Percentiles rank a stretch among this genome's conserved stretches.
These are phyloP conservation scores for Pitangus sulphuratus DNA, from an alignment of 2,797 vertebrate genomes.

Conservation along the genomic window DNA sequence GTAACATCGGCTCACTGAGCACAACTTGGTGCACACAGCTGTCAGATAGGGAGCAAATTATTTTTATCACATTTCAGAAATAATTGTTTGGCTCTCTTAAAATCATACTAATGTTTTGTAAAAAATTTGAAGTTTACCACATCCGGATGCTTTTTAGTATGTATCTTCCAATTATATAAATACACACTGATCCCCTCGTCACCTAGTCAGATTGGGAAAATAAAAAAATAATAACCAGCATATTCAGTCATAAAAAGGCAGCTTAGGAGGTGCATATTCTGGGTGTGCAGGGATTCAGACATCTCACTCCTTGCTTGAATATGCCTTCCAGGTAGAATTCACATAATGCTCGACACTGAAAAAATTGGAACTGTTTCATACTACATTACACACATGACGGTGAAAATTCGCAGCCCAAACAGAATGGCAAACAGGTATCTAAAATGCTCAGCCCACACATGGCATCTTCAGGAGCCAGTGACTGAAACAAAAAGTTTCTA, in stretches of 20 bases:
- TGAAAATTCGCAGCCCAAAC: background rate
- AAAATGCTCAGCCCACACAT: background rate
- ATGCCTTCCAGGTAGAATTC: background rate
- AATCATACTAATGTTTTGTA: background rate
- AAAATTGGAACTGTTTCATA: background rate
- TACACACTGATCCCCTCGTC: background rate
- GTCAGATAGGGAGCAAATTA: constrained; percentile 7
- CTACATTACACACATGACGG: background rate
- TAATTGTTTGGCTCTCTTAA: constrained; percentile 46
- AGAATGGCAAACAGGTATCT: background rate
- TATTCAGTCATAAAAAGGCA: constrained; percentile 5
- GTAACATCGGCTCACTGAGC: constrained; percentile 23
- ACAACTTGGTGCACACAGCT: constrained; percentile 4
- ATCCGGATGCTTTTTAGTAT: background rate
- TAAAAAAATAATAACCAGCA: background rate
- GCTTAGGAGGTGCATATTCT: background rate
- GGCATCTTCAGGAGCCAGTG: fast-evolving
- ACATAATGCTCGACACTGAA: background rate
- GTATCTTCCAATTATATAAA: constrained; percentile 11
- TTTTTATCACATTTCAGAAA: constrained; percentile 30
- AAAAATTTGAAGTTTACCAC: background rate
- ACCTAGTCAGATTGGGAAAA: background rate
- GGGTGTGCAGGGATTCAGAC: background rate
- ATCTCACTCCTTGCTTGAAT: background rate
- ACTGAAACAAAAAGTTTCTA: background rate